Conservation (phyloP, 2,888 invertebrate species). For the Macrostomum cliftonense region DNA sequence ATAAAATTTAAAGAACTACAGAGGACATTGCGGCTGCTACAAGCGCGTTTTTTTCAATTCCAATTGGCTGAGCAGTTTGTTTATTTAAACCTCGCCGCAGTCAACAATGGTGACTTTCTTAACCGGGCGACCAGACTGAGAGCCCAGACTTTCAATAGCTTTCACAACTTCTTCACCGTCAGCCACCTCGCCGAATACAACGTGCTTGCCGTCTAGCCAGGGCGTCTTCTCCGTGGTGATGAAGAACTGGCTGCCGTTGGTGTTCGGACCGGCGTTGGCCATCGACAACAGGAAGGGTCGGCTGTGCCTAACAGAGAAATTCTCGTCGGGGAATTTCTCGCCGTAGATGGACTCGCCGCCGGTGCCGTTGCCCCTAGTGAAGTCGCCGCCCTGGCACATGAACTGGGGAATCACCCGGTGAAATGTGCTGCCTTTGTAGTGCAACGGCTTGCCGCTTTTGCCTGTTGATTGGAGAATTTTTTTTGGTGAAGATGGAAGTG, state of each 20-base stretch:
- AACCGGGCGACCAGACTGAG: slow-evolving; percentile 28
- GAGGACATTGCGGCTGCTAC: no score
- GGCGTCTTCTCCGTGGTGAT: slow-evolving; percentile 59
- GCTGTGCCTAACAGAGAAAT: slow-evolving; percentile 81
- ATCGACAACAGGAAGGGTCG: slow-evolving; percentile 68
- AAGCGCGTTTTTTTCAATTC: no score
- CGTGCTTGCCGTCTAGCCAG: slow-evolving; percentile 83
- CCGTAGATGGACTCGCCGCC: slow-evolving; percentile 89
- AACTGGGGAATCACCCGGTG: slow-evolving; percentile 35
- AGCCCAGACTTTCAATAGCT: slow-evolving; percentile 44
- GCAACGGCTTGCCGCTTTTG: slow-evolving; percentile 38
- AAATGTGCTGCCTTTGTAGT: slow-evolving; percentile 32
- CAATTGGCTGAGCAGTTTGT: no score
- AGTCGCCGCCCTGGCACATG: slow-evolving; percentile 38
- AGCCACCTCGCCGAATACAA: slow-evolving; percentile 73
- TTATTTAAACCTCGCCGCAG: slow-evolving; percentile 17
- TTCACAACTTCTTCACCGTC: slow-evolving; percentile 78
- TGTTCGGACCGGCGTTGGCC: slow-evolving; percentile 87
- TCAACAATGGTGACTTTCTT: slow-evolving; percentile 16
- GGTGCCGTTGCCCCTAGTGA: slow-evolving; percentile 35
- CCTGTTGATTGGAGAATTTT: no score
- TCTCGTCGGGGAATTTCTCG: slow-evolving; percentile 82
- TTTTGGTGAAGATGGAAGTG: no score
- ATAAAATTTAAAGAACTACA: no score
- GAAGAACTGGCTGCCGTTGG: slow-evolving; percentile 93